phyloP scores from a whole-genome alignment of 2,113 vertebrate genomes.

The Ondatra zibethicus region DNA sequence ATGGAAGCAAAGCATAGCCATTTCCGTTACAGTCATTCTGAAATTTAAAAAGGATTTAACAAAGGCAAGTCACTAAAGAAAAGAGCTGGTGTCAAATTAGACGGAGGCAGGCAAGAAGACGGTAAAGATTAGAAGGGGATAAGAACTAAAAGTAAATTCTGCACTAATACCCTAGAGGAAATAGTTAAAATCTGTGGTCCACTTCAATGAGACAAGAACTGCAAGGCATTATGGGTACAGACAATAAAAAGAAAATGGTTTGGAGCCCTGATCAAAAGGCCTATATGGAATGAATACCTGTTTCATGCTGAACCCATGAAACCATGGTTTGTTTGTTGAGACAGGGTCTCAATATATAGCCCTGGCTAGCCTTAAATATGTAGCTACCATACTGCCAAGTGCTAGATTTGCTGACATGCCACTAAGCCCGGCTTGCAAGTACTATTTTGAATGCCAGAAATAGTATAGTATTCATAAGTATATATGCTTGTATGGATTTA shows the following conservation, averaged over 20 bases:
- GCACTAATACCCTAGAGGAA: not conserved
- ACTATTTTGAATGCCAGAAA: not conserved
- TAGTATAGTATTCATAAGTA: not conserved
- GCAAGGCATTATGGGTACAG: not conserved
- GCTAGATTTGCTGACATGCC: not conserved
- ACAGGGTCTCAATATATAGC: not conserved
- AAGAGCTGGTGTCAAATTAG: not conserved
- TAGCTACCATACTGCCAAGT: not conserved
- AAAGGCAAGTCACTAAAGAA: not conserved
- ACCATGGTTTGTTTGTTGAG: not conserved
- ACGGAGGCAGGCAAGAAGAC: not conserved
- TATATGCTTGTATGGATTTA: not conserved
- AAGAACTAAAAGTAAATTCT: not conserved
- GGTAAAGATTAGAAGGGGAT: rapidly evolving
- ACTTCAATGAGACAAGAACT: not conserved
- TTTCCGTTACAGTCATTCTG: not conserved
- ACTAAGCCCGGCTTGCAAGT: not conserved
- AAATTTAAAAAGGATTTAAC: not conserved
- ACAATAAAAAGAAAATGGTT: not conserved
- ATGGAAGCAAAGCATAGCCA: not conserved
- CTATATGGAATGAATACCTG: not conserved
- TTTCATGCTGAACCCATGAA: not conserved
- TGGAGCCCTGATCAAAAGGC: not conserved
- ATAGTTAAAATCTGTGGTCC: not conserved
- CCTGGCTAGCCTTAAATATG: not conserved